A percentile compares a stretch with the other conserved stretches of the same genome.
phyloP scores from a whole-genome alignment of 2,113 vertebrate genomes.

The Oryzias melastigma region DNA sequence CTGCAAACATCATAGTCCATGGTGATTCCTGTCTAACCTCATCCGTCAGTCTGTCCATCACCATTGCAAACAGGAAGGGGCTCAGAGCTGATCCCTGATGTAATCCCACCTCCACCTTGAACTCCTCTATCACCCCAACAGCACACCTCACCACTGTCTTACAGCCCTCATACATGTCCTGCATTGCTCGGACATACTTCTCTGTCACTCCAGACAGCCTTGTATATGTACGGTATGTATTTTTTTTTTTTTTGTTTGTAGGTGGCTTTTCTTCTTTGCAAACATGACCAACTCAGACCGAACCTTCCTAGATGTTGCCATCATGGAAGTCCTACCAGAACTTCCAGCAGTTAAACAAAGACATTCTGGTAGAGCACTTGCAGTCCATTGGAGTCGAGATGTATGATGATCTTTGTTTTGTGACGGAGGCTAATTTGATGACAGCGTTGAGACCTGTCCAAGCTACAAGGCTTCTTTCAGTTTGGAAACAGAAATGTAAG shows the following conservation, averaged over 20 bases:
- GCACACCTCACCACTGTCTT: too few relatives aligned
- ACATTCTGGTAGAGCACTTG: conserved; percentile 2
- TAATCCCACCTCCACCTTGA: too few relatives aligned
- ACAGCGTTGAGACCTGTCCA: conserved; percentile 15
- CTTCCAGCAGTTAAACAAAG: conserved; percentile 1
- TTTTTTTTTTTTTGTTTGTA: conserved; percentile 4
- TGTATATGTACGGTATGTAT: too few relatives aligned
- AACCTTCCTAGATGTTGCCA: not conserved
- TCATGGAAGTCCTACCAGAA: conserved; percentile 1
- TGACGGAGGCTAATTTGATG: conserved; percentile 14
- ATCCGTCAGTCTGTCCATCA: too few relatives aligned
- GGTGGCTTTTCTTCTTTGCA: not conserved
- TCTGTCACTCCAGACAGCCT: too few relatives aligned
- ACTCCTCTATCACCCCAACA: too few relatives aligned
- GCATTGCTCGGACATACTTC: too few relatives aligned
- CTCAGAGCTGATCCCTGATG: too few relatives aligned
- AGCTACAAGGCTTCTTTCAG: conserved; percentile 18
- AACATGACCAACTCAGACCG: not conserved
- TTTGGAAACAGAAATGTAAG: conserved; percentile 20
- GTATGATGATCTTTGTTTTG: not conserved
- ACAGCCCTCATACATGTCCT: too few relatives aligned
- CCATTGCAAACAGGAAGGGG: too few relatives aligned
- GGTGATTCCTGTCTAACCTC: too few relatives aligned
- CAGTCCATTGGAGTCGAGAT: conserved; percentile 1
- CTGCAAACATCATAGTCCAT: too few relatives aligned